These are phyloP conservation scores for Bugulina stolonifera DNA, from an alignment of 2,888 invertebrate genomes.

Conservation along the genomic window DNA sequence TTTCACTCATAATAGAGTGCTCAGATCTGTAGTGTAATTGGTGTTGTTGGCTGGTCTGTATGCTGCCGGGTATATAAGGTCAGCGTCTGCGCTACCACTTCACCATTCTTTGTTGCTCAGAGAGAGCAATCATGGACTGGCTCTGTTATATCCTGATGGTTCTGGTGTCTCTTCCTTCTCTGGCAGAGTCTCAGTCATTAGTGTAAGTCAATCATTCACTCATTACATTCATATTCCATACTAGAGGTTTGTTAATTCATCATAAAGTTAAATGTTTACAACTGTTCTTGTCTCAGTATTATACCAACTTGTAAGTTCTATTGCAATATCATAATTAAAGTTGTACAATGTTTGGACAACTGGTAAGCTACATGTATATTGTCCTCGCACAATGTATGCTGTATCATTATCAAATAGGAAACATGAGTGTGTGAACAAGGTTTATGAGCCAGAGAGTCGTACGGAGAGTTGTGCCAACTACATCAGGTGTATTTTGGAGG, in stretches of 20 bases:
- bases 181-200: background rate
- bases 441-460: background rate
- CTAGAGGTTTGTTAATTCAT: too few relatives aligned
- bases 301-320: too few relatives aligned
- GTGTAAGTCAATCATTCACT: too few relatives aligned
- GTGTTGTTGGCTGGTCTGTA: background rate
- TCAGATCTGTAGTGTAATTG: too few relatives aligned
- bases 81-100: background rate
- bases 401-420: background rate
- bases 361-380: too few relatives aligned
- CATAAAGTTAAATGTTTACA: too few relatives aligned
- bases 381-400: too few relatives aligned
- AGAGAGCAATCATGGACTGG: background rate
- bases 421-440: background rate
- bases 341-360: too few relatives aligned
- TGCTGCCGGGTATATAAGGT: background rate
- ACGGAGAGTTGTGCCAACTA: slow-evolving; percentile 13
- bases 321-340: too few relatives aligned
- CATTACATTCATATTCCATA: too few relatives aligned
- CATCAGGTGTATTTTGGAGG: background rate
- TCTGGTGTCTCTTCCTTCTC: background rate
- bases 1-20: too few relatives aligned
- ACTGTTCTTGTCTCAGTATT: too few relatives aligned
- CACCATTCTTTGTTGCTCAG: background rate
- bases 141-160: background rate